Conservation (phyloP, 2,113 vertebrate genomes). For the Saccopteryx bilineata region DNA sequence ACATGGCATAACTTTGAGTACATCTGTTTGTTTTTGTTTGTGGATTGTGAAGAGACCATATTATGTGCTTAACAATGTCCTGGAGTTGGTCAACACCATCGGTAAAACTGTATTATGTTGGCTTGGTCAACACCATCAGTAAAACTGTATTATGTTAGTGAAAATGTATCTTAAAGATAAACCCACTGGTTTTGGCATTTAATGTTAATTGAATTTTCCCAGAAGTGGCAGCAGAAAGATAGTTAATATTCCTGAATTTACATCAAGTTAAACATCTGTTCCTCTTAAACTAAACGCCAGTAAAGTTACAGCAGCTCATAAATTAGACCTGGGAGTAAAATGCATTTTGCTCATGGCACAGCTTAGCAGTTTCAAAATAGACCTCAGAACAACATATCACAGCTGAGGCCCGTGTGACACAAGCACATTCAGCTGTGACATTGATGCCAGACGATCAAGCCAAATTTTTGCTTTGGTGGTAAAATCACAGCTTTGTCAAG, state of each 20-base stretch:
- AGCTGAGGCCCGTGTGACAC: neutral
- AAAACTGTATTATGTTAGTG: constrained; percentile 57
- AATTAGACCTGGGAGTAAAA: constrained; percentile 76
- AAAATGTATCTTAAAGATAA: constrained; percentile 79
- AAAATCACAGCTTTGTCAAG: neutral
- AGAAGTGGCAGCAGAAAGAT: constrained; percentile 82
- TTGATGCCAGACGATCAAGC: neutral
- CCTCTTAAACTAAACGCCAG: constrained; percentile 73
- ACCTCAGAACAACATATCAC: neutral
- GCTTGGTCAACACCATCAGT: neutral
- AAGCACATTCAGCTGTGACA: neutral
- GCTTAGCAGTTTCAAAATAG: constrained; percentile 66
- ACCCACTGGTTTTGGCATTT: constrained; percentile 83
- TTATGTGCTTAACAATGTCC: neutral
- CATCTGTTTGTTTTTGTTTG: neutral
- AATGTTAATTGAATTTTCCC: constrained; percentile 88
- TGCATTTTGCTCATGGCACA: constrained; percentile 56
- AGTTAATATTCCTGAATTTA: constrained; percentile 83
- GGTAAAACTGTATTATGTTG: neutral
- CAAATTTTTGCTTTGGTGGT: neutral
- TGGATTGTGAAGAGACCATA: accelerated
- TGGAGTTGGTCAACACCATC: neutral
- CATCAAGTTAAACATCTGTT: constrained; percentile 88
- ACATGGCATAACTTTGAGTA: neutral
- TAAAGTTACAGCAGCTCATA: constrained; percentile 72